Percentiles rank a stretch among this genome's conserved stretches.
Evolutionary conservation across 2,888 invertebrate species (phyloP).

Genomic region (Unio delphinus): DNA sequence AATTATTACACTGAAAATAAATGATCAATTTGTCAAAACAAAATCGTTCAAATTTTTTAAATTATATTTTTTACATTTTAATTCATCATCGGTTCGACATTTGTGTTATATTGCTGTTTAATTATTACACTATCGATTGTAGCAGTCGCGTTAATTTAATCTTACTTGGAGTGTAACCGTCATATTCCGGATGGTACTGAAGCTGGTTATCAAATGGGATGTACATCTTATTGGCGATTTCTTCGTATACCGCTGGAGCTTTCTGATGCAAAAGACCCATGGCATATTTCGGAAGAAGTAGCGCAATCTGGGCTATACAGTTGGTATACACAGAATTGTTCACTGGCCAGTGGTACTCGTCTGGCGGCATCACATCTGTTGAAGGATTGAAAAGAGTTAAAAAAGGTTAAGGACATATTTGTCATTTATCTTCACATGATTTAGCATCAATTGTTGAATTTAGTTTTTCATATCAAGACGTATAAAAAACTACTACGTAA

Average conservation of each 20-base stretch:
- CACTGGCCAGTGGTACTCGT: constrained; percentile 61
- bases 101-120: too few relatives aligned
- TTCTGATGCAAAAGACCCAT: constrained; percentile 17
- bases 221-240: constrained; percentile 53
- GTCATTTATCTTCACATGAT: too few relatives aligned
- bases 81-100: too few relatives aligned
- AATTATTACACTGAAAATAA: too few relatives aligned
- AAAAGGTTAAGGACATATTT: too few relatives aligned
- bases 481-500: too few relatives aligned
- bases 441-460: too few relatives aligned
- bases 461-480: too few relatives aligned
- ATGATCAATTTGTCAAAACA: too few relatives aligned
- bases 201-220: constrained; percentile 62
- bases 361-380: constrained; percentile 68
- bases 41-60: too few relatives aligned
- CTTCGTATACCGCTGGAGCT: constrained; percentile 30
- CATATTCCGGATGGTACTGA: constrained; percentile 72
- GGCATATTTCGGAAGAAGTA: constrained; percentile 40
- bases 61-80: too few relatives aligned
- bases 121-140: too few relatives aligned
- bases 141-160: not conserved
- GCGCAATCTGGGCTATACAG: constrained; percentile 50
- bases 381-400: not conserved
- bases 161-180: constrained; percentile 60
- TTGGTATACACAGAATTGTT: constrained; percentile 69